phyloP scores from a whole-genome alignment of 2,113 vertebrate species.

The Callopanchax toddi region DNA sequence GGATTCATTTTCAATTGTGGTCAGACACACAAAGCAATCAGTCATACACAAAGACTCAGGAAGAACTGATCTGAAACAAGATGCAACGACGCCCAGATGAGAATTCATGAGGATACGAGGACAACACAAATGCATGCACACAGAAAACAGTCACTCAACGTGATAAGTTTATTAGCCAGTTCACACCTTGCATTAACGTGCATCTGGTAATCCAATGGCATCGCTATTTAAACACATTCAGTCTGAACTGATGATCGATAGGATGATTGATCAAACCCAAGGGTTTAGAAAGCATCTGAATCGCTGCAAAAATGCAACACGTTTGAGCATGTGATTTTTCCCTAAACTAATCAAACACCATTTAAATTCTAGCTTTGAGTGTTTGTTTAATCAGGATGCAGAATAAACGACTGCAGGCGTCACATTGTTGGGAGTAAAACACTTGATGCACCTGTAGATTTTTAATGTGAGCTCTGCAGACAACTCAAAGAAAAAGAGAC shows the following conservation, averaged over 20 bases:
- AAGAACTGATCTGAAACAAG: constrained; percentile 68
- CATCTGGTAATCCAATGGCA: constrained; percentile 22
- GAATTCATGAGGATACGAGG: constrained; percentile 39
- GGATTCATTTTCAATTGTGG: constrained; percentile 72
- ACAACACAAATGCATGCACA: not conserved
- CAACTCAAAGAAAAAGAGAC: not conserved
- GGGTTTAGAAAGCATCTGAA: constrained; percentile 18
- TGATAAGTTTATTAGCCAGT: constrained; percentile 52
- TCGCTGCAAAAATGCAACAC: constrained; percentile 8
- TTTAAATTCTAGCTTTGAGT: too few species aligned
- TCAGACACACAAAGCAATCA: constrained; percentile 74
- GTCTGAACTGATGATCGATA: not conserved
- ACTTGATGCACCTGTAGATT: too few species aligned
- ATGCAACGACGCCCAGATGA: constrained; percentile 38
- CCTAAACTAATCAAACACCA: not conserved
- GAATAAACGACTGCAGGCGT: too few species aligned
- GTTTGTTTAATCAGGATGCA: too few species aligned
- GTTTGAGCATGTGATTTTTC: not conserved
- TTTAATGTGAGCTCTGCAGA: too few species aligned
- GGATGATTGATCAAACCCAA: not conserved
- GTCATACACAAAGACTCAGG: constrained; percentile 68
- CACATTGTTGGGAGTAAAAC: too few species aligned
- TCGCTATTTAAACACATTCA: constrained; percentile 38
- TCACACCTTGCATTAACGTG: constrained; percentile 46
- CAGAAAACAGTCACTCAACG: constrained; percentile 25